These are phyloP conservation scores for Orius insidiosus DNA, from an alignment of 1,140 invertebrate species.

Conservation along the genomic window DNA sequence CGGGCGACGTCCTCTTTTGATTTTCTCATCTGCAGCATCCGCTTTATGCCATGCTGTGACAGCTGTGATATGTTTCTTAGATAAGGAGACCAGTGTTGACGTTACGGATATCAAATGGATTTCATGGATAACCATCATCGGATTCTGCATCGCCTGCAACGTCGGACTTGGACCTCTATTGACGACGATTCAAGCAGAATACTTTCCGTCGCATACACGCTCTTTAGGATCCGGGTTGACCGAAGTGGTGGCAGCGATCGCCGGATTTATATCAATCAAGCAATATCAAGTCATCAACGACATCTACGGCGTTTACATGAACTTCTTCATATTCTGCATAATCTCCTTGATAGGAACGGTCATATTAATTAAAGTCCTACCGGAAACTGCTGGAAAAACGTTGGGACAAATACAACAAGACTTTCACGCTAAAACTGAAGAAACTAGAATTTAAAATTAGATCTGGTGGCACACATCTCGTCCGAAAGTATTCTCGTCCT, in stretches of 20 bases:
- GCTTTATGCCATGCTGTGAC: constrained; percentile 9
- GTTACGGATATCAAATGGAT: constrained; percentile 20
- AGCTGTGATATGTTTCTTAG: constrained; percentile 11
- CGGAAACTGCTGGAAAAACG: constrained; percentile 67
- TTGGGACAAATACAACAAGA: constrained; percentile 37
- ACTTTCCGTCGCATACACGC: constrained; percentile 30
- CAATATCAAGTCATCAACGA: constrained; percentile 28
- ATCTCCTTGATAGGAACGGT: constrained; percentile 34
- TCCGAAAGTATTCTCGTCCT: no score
- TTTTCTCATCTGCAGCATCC: constrained; percentile 21
- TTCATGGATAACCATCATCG: constrained; percentile 24
- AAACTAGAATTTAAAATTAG: no score
- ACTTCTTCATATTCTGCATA: constrained; percentile 36
- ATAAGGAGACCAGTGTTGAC: constrained; percentile 11
- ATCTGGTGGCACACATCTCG: no score
- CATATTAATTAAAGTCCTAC: constrained; percentile 40
- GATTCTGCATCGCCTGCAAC: constrained; percentile 26
- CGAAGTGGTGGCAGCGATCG: constrained; percentile 25
- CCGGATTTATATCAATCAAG: constrained; percentile 25
- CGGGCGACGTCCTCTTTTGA: constrained; percentile 27
- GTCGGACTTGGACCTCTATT: constrained; percentile 28
- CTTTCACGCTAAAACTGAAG: constrained; percentile 14
- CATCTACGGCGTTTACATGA: constrained; percentile 31
- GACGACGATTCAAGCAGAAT: constrained; percentile 28
- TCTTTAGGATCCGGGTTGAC: constrained; percentile 26